These are phyloP conservation scores for Fukomys damarensis DNA, from an alignment of 2,113 vertebrate species.

Conservation along the genomic window DNA sequence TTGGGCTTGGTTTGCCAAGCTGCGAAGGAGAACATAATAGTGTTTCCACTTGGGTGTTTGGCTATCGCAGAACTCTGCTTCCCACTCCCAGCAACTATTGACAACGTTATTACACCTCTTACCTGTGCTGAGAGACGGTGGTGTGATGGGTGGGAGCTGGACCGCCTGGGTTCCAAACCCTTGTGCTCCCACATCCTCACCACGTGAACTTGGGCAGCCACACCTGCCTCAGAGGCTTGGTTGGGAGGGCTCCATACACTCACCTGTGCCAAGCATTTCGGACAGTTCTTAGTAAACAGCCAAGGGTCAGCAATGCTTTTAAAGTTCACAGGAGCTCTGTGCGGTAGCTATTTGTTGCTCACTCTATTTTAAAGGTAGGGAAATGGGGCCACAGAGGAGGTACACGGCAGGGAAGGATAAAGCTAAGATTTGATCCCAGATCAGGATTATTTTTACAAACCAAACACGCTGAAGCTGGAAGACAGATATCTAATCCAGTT, in stretches of 20 bases:
- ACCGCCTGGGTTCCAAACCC: background rate
- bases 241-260: background rate
- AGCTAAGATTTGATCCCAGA: background rate
- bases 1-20: background rate
- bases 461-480: background rate
- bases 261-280: background rate
- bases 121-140: background rate
- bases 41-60: background rate
- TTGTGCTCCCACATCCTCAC: background rate
- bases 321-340: background rate
- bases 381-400: background rate
- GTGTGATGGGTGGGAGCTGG: fast-evolving
- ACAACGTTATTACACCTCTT: background rate
- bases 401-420: background rate
- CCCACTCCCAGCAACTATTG: background rate
- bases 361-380: background rate
- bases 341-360: background rate
- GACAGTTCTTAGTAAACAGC: background rate
- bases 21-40: background rate
- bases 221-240: background rate
- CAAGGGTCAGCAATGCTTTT: background rate
- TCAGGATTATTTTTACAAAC: background rate
- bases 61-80: background rate
- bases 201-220: too few species aligned
- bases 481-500: background rate